Percentiles rank a stretch among this genome's conserved stretches.
Conservation (phyloP, 2,113 vertebrate species). For the Odobenus rosmarus region DNA sequence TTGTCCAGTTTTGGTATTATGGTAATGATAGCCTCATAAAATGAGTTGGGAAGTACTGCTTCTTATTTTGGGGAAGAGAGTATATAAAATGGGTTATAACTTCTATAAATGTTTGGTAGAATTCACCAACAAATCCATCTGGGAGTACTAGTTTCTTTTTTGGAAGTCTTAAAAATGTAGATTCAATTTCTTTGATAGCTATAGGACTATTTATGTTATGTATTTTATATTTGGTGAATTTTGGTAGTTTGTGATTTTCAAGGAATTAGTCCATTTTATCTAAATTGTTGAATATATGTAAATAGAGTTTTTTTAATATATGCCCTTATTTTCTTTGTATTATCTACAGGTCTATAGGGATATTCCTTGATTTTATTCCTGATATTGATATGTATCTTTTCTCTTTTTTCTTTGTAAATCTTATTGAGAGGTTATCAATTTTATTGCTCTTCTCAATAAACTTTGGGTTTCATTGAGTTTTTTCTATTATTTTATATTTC, state of each 20-base stretch:
- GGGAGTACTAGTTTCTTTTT: background rate
- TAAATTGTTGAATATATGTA: background rate
- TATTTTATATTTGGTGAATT: slow-evolving; percentile 15
- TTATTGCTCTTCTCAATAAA: background rate
- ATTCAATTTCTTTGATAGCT: background rate
- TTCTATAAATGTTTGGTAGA: background rate
- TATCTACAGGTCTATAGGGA: background rate
- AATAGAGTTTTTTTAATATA: background rate
- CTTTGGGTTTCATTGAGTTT: background rate
- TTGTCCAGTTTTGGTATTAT: background rate
- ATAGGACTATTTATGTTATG: background rate
- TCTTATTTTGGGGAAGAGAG: background rate
- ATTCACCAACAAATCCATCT: background rate
- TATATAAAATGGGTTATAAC: background rate
- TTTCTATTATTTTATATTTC: background rate
- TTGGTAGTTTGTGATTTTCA: background rate
- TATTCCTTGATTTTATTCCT: background rate
- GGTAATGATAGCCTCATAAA: background rate
- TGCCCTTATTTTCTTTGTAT: background rate
- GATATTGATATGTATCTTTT: background rate
- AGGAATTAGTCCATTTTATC: background rate
- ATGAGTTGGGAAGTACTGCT: background rate
- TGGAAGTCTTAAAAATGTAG: background rate
- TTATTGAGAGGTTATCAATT: background rate
- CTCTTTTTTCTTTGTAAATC: background rate